These are phyloP conservation scores for Uria aalge DNA, from an alignment of 2,113 vertebrate species.

Conservation along the genomic window DNA sequence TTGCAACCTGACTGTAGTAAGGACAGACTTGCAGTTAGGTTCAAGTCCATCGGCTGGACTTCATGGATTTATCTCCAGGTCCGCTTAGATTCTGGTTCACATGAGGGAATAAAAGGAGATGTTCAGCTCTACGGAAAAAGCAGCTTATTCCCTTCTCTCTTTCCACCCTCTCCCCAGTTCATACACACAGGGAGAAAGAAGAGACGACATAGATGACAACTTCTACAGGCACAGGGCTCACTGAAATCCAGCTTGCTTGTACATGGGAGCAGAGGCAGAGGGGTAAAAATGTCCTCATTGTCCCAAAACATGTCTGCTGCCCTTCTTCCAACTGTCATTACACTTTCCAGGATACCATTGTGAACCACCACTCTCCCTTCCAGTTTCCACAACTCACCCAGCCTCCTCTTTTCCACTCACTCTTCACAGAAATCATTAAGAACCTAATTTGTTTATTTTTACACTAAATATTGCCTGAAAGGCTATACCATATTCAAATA, in stretches of 20 bases:
- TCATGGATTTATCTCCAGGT: not conserved
- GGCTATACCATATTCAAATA: not conserved
- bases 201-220: accelerated
- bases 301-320: not conserved
- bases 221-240: not conserved
- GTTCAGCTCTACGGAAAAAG: not conserved
- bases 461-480: not conserved
- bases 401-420: not conserved
- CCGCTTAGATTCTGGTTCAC: not conserved
- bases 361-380: not conserved
- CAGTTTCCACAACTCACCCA: not conserved
- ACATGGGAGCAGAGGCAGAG: not conserved
- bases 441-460: not conserved
- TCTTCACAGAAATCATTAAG: not conserved
- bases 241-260: not conserved
- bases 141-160: not conserved
- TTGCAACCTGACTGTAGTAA: not conserved
- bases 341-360: not conserved
- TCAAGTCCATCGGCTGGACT: not conserved
- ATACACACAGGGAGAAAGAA: not conserved
- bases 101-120: not conserved
- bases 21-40: not conserved
- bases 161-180: not conserved
- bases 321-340: not conserved
- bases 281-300: not conserved